Evolutionary conservation across 35 echinoderm and acorn worm species (phyloP).

Genomic region (Strongylocentrotus purpuratus): DNA sequence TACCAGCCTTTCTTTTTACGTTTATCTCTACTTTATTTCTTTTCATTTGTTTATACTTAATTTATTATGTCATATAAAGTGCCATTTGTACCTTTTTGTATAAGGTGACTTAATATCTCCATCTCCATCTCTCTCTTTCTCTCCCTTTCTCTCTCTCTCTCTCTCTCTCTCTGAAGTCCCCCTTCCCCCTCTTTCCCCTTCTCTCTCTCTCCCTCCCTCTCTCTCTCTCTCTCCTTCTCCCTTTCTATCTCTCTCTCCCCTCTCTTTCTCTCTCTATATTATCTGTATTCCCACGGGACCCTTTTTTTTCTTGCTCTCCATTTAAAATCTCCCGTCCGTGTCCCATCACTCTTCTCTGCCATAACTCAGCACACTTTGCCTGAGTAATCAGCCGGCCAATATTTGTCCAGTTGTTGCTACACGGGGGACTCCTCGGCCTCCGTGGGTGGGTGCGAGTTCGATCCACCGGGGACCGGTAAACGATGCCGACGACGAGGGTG

Average conservation of each 20-base stretch:
- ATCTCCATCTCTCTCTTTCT: no score
- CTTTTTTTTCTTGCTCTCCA: background rate
- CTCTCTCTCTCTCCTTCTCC: background rate
- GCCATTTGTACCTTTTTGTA: no score
- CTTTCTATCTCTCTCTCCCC: background rate
- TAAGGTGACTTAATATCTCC: no score
- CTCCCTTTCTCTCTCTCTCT: background rate
- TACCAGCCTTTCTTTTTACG: no score
- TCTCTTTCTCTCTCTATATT: background rate
- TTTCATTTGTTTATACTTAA: no score
- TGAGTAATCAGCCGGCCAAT: background rate
- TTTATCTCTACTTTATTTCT: no score
- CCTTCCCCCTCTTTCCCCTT: background rate
- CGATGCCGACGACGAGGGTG: background rate
- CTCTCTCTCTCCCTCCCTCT: background rate
- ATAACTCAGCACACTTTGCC: background rate
- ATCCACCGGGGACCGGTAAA: background rate
- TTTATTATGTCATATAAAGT: no score
- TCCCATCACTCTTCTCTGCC: background rate
- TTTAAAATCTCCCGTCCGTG: background rate
- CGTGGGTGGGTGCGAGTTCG: background rate
- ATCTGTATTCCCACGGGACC: background rate
- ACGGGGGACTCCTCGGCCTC: background rate
- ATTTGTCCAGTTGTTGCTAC: slow-evolving; percentile 2
- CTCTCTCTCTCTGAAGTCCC: background rate